phyloP scores from a whole-genome alignment of 2,888 invertebrate species.

The Pristionchus arcanus region DNA sequence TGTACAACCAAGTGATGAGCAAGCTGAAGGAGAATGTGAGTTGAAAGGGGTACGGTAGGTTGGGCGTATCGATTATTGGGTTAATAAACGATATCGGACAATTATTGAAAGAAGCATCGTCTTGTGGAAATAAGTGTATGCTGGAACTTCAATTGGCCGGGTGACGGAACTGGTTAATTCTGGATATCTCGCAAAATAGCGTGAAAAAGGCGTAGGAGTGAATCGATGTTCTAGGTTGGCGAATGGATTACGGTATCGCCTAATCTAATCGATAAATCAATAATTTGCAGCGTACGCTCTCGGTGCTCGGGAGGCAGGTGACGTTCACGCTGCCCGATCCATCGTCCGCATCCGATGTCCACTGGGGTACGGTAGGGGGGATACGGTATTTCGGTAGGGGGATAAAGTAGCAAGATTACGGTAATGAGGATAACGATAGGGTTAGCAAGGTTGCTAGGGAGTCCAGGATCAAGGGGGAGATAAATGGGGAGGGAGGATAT shows the following conservation, averaged over 20 bases:
- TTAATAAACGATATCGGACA: background rate
- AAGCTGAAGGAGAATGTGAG: slow-evolving; percentile 52
- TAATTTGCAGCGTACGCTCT: slow-evolving; percentile 18
- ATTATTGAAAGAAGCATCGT: background rate
- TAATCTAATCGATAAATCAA: background rate
- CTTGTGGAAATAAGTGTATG: background rate
- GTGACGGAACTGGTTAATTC: too few relatives aligned
- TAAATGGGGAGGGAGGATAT: too few relatives aligned
- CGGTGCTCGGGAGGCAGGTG: slow-evolving; percentile 36
- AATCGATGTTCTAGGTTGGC: background rate
- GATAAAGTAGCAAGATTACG: too few relatives aligned
- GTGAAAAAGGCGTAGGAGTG: too few relatives aligned
- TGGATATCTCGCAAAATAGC: background rate
- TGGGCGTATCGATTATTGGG: background rate
- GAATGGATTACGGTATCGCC: background rate
- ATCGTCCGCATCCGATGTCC: background rate
- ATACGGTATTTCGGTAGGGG: too few relatives aligned
- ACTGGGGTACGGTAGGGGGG: slow-evolving; percentile 17
- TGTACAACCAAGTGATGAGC: slow-evolving; percentile 50
- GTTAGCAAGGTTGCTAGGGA: too few relatives aligned
- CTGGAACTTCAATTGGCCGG: background rate
- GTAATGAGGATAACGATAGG: too few relatives aligned
- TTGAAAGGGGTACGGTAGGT: background rate
- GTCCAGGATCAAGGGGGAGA: too few relatives aligned
- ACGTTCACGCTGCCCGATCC: slow-evolving; percentile 37